Base-by-base conservation (phyloP, 2,888 invertebrate genomes). In the Rambutsinella grinnellia region DNA sequence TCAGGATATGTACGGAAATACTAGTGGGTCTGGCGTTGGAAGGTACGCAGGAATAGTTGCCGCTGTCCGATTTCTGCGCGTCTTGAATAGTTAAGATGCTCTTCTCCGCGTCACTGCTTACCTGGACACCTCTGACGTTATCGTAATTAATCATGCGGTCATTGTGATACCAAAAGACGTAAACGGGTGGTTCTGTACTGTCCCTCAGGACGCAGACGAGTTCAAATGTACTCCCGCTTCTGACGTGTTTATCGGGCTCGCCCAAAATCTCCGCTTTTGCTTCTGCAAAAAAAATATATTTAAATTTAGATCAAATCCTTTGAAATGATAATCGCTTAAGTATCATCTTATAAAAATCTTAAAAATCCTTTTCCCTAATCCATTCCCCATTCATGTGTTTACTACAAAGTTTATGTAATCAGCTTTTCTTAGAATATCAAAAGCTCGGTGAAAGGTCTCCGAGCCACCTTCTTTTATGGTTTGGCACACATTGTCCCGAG, bases 61-160 rank as follows among this genome's bases (percentile, higher is more conserved):
- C 78, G 21, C 92, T 91, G 84, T 93, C 92, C 46, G 88, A 85
- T 85, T 87, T 89, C 80, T 90, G 90, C 13, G 88, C 89, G 80
- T 87, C 87, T 76, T 87, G 87, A 79, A 89, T 88, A 57, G 88
- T 86, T 81, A 89, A 85, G 61, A 84, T 85, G 63, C 85, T 86
- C 63, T 83, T 84, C 67, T 82, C 82, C 80, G 81, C 77, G 56
- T 87, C 87, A 36, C 88, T 88, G 74, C 87, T 87, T 24, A 90
- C 89, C 78, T 86, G 86, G 6, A 90, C 89, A 0, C 89, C 90
- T 1, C 88, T 86, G 87, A 88, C 84, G 27, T 87, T 88, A 86
- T 94, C 94, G 85, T 93, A 94, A 87, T 94, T 94, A 85, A 94
- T 94, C 93, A 94, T 93, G 83, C 92, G 89, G 85, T 92, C 92